Evolutionary conservation across 1,140 invertebrate species (phyloP).

Genomic region (Contarinia nasturtii): DNA sequence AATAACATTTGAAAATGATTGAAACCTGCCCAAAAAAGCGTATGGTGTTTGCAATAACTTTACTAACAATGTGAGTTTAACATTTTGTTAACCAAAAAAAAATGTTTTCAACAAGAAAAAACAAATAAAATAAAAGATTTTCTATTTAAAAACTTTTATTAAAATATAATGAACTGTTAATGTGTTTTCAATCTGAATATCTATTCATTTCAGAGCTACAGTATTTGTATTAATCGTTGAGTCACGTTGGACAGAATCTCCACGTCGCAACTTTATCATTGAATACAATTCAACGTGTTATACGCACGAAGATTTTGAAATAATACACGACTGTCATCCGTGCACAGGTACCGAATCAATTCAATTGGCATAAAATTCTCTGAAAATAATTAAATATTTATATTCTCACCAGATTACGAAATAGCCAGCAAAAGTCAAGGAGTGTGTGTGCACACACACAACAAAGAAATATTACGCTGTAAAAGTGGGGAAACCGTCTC

Average conservation of each 20-base stretch:
- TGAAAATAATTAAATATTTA: neutral
- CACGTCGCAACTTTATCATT: constrained; percentile 36
- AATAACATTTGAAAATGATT: constrained; percentile 29
- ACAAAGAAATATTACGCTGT: constrained; percentile 49
- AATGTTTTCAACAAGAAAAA: no score
- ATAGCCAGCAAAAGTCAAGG: constrained; percentile 46
- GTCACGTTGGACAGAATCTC: constrained; percentile 43
- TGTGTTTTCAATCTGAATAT: constrained; percentile 4
- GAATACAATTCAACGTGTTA: constrained; percentile 59
- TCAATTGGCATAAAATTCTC: neutral
- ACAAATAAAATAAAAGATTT: no score
- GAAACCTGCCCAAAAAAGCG: constrained; percentile 46
- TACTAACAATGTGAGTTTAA: constrained; percentile 33
- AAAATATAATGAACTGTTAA: no score
- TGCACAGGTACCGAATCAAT: constrained; percentile 37
- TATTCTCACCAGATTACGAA: constrained; percentile 36
- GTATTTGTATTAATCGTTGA: constrained; percentile 58
- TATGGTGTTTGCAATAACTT: constrained; percentile 39
- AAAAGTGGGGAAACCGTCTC: constrained; percentile 45
- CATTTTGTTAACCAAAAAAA: no score
- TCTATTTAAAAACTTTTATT: no score
- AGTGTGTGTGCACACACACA: constrained; percentile 47
- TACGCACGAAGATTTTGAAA: constrained; percentile 41
- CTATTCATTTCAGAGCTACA: constrained; percentile 38
- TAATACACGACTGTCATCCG: constrained; percentile 56